Base-by-base conservation (phyloP, 2,797 vertebrate species). In the Emys orbicularis region DNA sequence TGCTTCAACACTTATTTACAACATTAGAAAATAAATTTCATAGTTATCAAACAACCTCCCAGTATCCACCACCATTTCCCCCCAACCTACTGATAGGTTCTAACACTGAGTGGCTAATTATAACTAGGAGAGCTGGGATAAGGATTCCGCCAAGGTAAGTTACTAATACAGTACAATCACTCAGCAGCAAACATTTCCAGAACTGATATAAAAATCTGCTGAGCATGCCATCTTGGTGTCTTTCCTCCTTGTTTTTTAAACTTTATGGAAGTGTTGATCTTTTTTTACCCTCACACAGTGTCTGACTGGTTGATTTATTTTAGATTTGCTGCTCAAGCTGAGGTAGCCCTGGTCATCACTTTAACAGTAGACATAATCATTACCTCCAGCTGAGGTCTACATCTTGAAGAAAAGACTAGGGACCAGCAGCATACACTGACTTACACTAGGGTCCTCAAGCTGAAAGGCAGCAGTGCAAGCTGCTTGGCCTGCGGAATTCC, bases 341-440 rank as follows among this genome's bases (percentile, higher is more conserved):
- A 88, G 87, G 79, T 15, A 57, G 65, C 44, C 86, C 59, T 83
- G 88, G 82, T 52, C 79, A 92, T 89, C 10, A n/a, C 59, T 88
- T 96, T 76, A 85, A 92, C 74, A 86, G 84, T 21, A 95, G 37
- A 92, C 74, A 93, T 90, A 89, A 92, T 68, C 94, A 91, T 93
- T 83, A 95, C 1, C 3, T 91, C 80, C 89, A 94, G 68, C 41
- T 92, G 81, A 97, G 44, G 86, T 92, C 94, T 96, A 83, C 84
- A 88, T 86, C 90, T 94, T 12, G 3, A 92, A 93, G 82, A 96
- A 54, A 86, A 91, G 89, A 88, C 86, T 82, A 1, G 1, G 80
- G 68, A 90, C 77, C 50, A 94, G 68, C 41, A 83, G 79, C 74
- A 37, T 93, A 90, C 57, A 37, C 53, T 50, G 34, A 74, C 76